These are phyloP conservation scores for Melanotaenia pygmaea DNA, from an alignment of 2,797 vertebrate genomes.

Conservation along the genomic window DNA sequence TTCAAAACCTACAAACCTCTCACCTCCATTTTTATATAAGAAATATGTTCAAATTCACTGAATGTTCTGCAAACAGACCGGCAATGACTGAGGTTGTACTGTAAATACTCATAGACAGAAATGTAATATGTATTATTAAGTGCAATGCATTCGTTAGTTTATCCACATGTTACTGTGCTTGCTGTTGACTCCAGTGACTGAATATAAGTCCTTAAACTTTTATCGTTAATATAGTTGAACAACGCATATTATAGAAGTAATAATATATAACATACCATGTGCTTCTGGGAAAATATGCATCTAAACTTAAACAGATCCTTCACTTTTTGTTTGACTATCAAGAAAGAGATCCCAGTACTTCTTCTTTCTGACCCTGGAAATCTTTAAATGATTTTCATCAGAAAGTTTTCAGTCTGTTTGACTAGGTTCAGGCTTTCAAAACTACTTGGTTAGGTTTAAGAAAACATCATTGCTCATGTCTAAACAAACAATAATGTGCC, in stretches of 20 bases:
- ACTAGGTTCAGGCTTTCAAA: not conserved
- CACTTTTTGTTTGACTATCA: not conserved
- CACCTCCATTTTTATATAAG: not conserved
- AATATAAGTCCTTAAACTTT: not conserved
- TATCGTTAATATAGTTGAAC: no score
- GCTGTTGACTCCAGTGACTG: not conserved
- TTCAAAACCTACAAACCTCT: not conserved
- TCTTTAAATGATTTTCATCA: not conserved
- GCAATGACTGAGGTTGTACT: not conserved
- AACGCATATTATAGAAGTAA: no score
- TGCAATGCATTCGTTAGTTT: not conserved
- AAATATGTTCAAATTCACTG: not conserved
- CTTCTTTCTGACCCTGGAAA: not conserved
- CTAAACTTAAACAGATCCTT: not conserved
- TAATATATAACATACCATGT: no score
- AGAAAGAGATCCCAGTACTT: not conserved
- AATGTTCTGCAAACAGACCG: not conserved
- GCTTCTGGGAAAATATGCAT: not conserved
- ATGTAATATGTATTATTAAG: not conserved
- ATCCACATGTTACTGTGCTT: not conserved
- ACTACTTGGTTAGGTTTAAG: not conserved
- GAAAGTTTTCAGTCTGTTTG: not conserved
- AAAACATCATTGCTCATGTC: not conserved
- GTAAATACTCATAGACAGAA: not conserved
- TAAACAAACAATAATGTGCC: not conserved